phyloP scores from a whole-genome alignment of 1,140 invertebrate species.

The Tenebrio molitor region DNA sequence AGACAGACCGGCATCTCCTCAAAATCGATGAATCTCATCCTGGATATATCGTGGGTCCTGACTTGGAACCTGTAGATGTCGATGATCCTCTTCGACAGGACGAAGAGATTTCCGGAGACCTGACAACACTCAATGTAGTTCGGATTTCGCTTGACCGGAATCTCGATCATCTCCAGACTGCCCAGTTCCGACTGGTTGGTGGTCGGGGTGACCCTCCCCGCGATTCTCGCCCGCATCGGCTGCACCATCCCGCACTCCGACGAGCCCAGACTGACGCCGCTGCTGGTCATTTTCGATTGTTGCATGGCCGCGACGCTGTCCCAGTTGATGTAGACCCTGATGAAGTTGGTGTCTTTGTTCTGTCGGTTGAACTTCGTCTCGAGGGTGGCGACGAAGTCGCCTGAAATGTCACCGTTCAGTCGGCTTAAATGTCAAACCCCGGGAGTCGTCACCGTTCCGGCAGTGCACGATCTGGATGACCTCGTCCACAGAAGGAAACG shows the following conservation, averaged over 20 bases:
- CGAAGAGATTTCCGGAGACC: conserved; percentile 73
- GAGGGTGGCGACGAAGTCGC: conserved; percentile 74
- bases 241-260: conserved; percentile 69
- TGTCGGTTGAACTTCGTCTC: conserved; percentile 74
- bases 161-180: conserved; percentile 78
- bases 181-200: conserved; percentile 70
- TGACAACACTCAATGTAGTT: conserved; percentile 75
- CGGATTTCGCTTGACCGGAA: conserved; percentile 72
- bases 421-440: too few species aligned
- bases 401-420: conserved; percentile 59
- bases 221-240: conserved; percentile 78
- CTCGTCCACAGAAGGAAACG: conserved; percentile 77
- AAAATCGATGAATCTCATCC: conserved; percentile 76
- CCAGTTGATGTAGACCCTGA: conserved; percentile 78
- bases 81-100: conserved; percentile 70
- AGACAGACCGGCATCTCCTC: conserved; percentile 70
- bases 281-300: conserved; percentile 65
- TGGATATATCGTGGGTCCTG: conserved; percentile 75
- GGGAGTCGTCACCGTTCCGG: background rate
- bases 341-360: conserved; percentile 70
- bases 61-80: conserved; percentile 73
- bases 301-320: conserved; percentile 65
- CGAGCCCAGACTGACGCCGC: conserved; percentile 62
- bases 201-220: conserved; percentile 77
- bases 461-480: conserved; percentile 73